phyloP scores from a whole-genome alignment of 2,113 vertebrate genomes.

The Lucifuga dentata region DNA sequence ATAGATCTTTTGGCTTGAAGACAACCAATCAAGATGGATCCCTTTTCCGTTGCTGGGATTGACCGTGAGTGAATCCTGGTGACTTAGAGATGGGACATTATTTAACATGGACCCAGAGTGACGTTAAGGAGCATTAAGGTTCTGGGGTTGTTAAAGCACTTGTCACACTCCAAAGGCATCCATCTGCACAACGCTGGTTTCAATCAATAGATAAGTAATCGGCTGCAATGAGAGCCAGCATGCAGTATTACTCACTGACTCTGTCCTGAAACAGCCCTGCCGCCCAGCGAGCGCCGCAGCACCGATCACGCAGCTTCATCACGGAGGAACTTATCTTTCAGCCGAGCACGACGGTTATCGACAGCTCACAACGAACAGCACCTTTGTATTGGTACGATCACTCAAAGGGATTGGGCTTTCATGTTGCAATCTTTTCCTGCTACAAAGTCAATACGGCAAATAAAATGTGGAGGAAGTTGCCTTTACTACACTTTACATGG shows the following conservation, averaged over 20 bases:
- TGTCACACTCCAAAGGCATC: constrained; percentile 80
- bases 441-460: constrained; percentile 31
- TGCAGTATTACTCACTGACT: constrained; percentile 74
- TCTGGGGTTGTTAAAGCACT: constrained; percentile 78
- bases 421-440: constrained; percentile 44
- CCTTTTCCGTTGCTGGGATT: constrained; percentile 58
- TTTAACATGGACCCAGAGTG: constrained; percentile 79
- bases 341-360: constrained; percentile 56
- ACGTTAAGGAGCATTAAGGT: constrained; percentile 81
- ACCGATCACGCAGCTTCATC: constrained; percentile 57
- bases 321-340: constrained; percentile 70
- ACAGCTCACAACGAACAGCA: constrained; percentile 52
- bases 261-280: constrained; percentile 62
- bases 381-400: constrained; percentile 58
- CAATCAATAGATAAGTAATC: constrained; percentile 87
- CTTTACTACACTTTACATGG: constrained; percentile 11
- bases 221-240: constrained; percentile 75
- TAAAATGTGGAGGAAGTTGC: constrained; percentile 16
- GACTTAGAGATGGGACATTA: constrained; percentile 78
- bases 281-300: constrained; percentile 52
- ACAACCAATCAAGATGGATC: constrained; percentile 83
- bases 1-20: constrained; percentile 77
- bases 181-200: constrained; percentile 77
- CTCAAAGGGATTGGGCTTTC: constrained; percentile 44
- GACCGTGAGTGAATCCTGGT: constrained; percentile 70